Evolutionary conservation across 2,888 invertebrate genomes (phyloP).

Genomic region (Cheilosia soror): DNA sequence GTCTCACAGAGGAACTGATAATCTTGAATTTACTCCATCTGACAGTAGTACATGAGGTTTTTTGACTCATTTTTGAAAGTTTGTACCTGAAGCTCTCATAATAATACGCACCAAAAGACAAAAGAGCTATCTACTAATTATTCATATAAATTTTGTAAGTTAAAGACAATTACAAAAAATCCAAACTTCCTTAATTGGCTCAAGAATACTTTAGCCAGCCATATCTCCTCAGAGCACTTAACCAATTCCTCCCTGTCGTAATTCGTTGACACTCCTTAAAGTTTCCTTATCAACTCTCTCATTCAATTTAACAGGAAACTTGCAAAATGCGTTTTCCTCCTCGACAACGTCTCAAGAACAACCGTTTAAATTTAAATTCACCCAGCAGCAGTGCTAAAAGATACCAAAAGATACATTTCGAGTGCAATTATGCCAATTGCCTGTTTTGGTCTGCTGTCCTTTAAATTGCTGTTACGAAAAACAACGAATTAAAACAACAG

Average conservation of each 20-base stretch:
- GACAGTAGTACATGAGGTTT: no score
- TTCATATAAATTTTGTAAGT: no score
- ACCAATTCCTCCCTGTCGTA: neutral
- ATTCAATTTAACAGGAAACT: slow-evolving; percentile 16
- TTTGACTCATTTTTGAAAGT: no score
- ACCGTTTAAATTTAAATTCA: slow-evolving; percentile 36
- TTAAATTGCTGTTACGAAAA: slow-evolving; percentile 33
- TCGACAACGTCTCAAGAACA: slow-evolving; percentile 42
- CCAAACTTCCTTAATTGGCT: no score
- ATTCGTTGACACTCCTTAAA: slow-evolving; percentile 7
- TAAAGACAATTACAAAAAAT: no score
- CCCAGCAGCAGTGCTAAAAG: slow-evolving; percentile 6
- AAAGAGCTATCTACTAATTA: no score
- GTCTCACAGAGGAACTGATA: no score
- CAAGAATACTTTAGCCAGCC: no score
- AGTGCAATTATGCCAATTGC: slow-evolving; percentile 52
- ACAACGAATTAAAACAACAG: slow-evolving; percentile 14
- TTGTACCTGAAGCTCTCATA: no score
- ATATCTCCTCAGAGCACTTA: neutral
- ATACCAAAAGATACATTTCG: slow-evolving; percentile 19
- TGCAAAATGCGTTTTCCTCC: neutral
- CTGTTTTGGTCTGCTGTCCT: slow-evolving; percentile 30
- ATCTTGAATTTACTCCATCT: no score
- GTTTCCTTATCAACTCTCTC: neutral
- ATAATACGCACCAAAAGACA: no score